Base-by-base conservation (phyloP, 2,797 vertebrate genomes). In the Clarias laeviceps region DNA sequence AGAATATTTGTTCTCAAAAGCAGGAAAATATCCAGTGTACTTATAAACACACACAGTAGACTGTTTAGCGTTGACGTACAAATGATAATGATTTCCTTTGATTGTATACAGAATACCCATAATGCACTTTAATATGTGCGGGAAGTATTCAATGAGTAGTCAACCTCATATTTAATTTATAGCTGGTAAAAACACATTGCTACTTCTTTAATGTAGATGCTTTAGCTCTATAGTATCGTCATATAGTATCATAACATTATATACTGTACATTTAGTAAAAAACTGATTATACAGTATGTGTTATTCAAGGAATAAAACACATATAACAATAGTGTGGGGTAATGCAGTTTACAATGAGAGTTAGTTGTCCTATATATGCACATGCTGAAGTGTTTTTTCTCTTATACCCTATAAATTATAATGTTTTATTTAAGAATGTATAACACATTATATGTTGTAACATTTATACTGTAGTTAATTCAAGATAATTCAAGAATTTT, bases 161-260 rank as follows among this genome's bases (percentile, higher is more conserved):
- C 27, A 57, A 32, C n/a, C 27, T 32, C 50, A 76, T 76, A 57
- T 57, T 57, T 57, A 57, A 56, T 76, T 76, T 56, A 76, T 57
- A 56, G 73, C 15, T 56, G 27, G 1, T 29, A 54, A 73, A 54
- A 73, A 54, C 40, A n/a, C n/a, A 68, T 66, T 32, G 4, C 32
- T 6, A 45, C 27, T 27, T 76, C 45, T 29, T 29, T 29, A 56
- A 56, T 76, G 27, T 15, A 27, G 70, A 73, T 8, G n/a, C 70
- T 15, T 54, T 27, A 72, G 20, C 69, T 72, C 0, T 70, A 24
- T 70, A 37, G 12, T 15, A 45, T 40, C 22, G n/a, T n/a, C n/a
- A n/a, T 70, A 24, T 70, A 37, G 12, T 15, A 45, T 40, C 22
- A 24, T 40, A 45, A 45, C 24, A 72, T 24, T 14, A 40, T 45